Evolutionary conservation across 2,888 invertebrate genomes (phyloP), one percentile per base, ranked within the genome.

Genomic region (Endotricha flammealis): DNA sequence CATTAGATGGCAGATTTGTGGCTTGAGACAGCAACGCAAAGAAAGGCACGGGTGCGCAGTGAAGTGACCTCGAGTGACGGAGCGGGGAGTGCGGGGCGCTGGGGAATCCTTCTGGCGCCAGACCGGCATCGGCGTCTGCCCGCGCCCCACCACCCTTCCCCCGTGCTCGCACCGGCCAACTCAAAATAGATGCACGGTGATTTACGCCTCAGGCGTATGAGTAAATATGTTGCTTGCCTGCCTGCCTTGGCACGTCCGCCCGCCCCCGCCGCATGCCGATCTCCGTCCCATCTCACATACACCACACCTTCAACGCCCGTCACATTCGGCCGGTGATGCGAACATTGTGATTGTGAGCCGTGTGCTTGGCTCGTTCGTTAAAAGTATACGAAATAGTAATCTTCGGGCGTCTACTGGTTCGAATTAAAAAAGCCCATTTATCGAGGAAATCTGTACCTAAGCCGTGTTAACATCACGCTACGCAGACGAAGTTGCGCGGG

Each of bases 71-170:
- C 69, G 69, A 62, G 55, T 48, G 51, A 46, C 47, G 52, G 55
- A 44, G 61, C 50, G 64, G 57, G 54, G 58, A 44, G 58, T 39
- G 79, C 64, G 76, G 71, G 75, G 80, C 77, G 83, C 82, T 81
- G 87, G 87, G 87, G 87, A 87, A 87, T 87, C 87, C 87, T 85
- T 82, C 79, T 86, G 87, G 87, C 87, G 87, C 87, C 86, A 87
- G 87, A 85, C 85, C 80, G 87, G 70, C 85, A 81, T 63, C 75
- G 72, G 70, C 67, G 82, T 82, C 83, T 80, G 70, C 75, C 75
- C 73, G 73, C 75, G 62, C 75, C 73, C 76, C 72, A 45, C 69
- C 53, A 54, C 60, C 48, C 66, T 49, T 57, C 55, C 60, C 62
- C 61, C 66, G 59, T 61, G 58, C 69, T 62, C 72, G 64, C 69